Evolutionary conservation across 1,140 invertebrate species (phyloP).

Genomic region (Laupala kohalensis): DNA sequence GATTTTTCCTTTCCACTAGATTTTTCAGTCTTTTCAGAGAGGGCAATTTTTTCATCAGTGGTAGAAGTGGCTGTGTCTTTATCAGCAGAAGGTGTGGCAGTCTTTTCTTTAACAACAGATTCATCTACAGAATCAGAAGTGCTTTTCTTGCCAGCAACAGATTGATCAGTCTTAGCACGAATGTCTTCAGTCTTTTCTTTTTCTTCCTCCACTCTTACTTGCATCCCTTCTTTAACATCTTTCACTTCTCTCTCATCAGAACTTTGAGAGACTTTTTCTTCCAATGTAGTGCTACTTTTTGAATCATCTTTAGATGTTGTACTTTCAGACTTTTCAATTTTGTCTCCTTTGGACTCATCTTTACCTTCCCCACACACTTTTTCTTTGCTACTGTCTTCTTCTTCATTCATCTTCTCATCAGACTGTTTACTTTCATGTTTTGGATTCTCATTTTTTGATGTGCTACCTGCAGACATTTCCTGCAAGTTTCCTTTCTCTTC

Average conservation of each 20-base stretch:
- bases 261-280: no score
- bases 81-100: neutral
- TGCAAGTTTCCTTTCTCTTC: neutral
- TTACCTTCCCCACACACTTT: neutral
- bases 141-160: neutral
- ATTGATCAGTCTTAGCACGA: no score
- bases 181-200: conserved; percentile 13
- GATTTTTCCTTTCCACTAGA: neutral
- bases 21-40: neutral
- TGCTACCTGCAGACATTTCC: neutral
- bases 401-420: no score
- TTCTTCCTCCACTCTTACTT: no score
- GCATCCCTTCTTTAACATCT: no score
- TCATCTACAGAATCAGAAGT: neutral
- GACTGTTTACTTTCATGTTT: no score
- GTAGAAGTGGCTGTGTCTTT: neutral
- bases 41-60: neutral
- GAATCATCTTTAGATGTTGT: neutral
- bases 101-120: neutral
- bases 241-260: no score
- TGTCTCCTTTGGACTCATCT: neutral
- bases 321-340: neutral
- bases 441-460: neutral
- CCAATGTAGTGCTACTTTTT: no score
- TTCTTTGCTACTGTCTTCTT: neutral